phyloP scores from a whole-genome alignment of 2,113 vertebrate genomes.

The Serinus canaria region DNA sequence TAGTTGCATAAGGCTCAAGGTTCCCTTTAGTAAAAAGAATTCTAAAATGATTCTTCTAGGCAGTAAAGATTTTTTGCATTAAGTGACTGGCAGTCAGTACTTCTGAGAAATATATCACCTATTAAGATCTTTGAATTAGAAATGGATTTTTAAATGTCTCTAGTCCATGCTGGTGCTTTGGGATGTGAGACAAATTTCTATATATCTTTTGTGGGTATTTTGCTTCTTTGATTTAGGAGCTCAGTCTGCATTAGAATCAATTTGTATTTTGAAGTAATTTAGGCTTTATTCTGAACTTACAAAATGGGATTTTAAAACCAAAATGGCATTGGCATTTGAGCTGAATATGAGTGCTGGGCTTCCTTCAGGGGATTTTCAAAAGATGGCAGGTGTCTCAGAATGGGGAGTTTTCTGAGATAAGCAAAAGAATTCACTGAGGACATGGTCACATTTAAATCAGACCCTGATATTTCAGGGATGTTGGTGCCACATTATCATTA shows the following conservation, averaged over 20 bases:
- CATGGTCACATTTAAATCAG: not conserved
- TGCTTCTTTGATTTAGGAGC: not conserved
- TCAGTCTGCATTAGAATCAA: not conserved
- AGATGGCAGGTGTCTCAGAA: not conserved
- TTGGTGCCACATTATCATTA: not conserved
- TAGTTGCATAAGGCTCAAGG: not conserved
- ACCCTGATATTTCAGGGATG: not conserved
- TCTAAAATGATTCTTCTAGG: not conserved
- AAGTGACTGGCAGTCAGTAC: not conserved
- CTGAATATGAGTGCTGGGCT: not conserved
- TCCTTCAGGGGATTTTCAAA: not conserved
- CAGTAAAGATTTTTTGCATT: not conserved
- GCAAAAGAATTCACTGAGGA: not conserved
- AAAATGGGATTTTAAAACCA: not conserved
- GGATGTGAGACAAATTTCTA: not conserved
- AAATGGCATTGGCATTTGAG: not conserved
- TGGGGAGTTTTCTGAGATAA: not conserved
- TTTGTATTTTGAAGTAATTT: conserved; percentile 4
- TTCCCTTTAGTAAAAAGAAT: not conserved
- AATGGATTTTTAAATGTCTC: conserved; percentile 17
- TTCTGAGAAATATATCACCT: not conserved
- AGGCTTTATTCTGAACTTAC: not conserved
- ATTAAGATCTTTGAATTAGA: not conserved
- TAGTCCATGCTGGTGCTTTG: not conserved
- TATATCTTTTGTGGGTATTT: not conserved